Percentiles rank a stretch among this genome's conserved stretches.
These are phyloP conservation scores for Nibea coibor DNA, from an alignment of 2,113 vertebrate species.

Conservation along the genomic window DNA sequence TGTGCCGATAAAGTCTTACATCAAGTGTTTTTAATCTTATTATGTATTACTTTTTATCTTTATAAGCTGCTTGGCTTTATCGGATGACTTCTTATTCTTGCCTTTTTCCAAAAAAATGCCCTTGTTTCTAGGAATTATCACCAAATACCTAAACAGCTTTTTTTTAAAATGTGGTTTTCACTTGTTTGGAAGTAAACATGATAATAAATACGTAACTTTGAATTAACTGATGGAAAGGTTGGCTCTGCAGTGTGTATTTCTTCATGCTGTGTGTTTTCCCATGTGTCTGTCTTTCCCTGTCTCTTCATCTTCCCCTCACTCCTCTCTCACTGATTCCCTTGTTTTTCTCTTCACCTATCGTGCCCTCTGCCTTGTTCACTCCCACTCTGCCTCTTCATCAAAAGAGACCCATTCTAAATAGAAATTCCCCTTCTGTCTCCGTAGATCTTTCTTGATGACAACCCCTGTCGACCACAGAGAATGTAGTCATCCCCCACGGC, in stretches of 20 bases:
- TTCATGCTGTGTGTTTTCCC: neutral
- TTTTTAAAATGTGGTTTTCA: neutral
- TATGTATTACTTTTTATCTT: neutral
- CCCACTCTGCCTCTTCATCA: slow-evolving; percentile 49
- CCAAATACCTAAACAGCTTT: too few species aligned
- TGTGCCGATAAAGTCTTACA: neutral
- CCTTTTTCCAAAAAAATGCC: neutral
- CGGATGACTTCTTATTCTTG: neutral
- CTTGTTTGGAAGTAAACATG: neutral
- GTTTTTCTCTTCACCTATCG: slow-evolving; percentile 30
- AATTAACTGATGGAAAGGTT: neutral
- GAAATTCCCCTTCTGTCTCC: slow-evolving; percentile 49
- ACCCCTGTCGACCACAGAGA: slow-evolving; percentile 27
- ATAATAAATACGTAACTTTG: neutral
- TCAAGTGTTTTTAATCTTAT: neutral
- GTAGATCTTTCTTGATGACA: slow-evolving; percentile 60
- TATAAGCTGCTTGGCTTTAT: slow-evolving; percentile 16
- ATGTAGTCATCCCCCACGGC: slow-evolving; percentile 39
- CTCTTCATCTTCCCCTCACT: neutral
- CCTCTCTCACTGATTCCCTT: slow-evolving; percentile 32
- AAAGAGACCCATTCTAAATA: slow-evolving; percentile 50
- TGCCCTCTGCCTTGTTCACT: slow-evolving; percentile 50
- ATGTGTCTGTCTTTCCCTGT: neutral
- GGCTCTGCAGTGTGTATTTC: neutral
- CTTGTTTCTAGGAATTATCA: neutral